A percentile compares a stretch with the other conserved stretches of the same genome.
phyloP scores from a whole-genome alignment of 2,113 vertebrate genomes.

The Rhizomys pruinosus region DNA sequence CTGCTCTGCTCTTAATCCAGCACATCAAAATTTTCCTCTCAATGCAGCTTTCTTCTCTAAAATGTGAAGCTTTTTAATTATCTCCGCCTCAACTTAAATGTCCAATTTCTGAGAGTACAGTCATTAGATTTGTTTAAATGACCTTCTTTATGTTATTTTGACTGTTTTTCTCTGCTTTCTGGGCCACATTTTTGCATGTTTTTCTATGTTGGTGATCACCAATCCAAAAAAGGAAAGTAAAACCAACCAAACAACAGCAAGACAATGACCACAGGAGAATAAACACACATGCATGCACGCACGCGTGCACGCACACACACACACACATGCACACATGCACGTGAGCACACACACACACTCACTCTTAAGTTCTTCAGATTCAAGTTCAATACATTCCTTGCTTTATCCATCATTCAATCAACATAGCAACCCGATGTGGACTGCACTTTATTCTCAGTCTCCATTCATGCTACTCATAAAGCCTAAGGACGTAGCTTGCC shows the following conservation, averaged over 20 bases:
- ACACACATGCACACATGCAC: too few species aligned
- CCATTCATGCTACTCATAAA: too few species aligned
- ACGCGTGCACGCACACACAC: too few species aligned
- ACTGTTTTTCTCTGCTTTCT: neutral
- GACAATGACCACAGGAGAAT: too few species aligned
- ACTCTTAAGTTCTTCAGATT: neutral
- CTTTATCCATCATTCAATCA: neutral
- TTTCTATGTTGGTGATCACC: neutral
- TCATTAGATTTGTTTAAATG: neutral
- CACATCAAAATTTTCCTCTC: neutral
- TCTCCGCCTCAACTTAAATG: neutral
- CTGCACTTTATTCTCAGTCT: neutral
- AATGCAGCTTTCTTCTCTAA: neutral
- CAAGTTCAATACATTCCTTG: neutral
- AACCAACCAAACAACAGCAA: neutral
- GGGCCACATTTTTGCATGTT: neutral
- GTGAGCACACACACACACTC: too few species aligned
- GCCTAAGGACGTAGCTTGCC: neutral
- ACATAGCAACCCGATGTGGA: neutral
- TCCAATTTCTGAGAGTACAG: neutral
- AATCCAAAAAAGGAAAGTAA: too few species aligned
- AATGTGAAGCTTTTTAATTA: neutral
- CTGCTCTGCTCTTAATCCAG: neutral
- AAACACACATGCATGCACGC: too few species aligned
- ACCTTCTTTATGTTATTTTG: neutral